Evolutionary conservation across 2,888 invertebrate species (phyloP).

Genomic region (Cyaniris semiargus): DNA sequence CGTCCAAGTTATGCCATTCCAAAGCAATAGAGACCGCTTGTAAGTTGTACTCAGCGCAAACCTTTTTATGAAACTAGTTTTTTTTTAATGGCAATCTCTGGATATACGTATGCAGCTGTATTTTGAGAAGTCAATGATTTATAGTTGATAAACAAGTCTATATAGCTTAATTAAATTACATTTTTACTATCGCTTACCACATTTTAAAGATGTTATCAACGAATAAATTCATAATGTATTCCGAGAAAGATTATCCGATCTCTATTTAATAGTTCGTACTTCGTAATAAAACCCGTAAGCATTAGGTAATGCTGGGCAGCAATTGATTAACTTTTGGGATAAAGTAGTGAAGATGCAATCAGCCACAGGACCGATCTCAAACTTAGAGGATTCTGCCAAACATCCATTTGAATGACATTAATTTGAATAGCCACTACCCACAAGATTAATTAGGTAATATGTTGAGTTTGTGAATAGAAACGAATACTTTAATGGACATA

Average conservation of each 20-base stretch:
- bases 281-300: background rate
- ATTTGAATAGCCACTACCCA: background rate
- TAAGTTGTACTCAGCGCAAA: background rate
- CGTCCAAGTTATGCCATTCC: conserved; percentile 37
- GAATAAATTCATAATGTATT: background rate
- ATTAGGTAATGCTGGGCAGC: background rate
- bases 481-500: too few relatives aligned
- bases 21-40: conserved; percentile 35
- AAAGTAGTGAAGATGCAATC: background rate
- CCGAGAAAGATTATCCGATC: background rate
- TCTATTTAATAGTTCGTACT: conserved; percentile 1
- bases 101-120: background rate
- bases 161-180: background rate
- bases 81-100: too few relatives aligned
- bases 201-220: background rate
- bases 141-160: background rate
- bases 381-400: background rate
- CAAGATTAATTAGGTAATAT: background rate
- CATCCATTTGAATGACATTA: background rate
- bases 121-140: background rate
- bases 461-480: background rate
- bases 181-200: background rate
- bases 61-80: conserved; percentile 23
- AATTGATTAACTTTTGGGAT: background rate
- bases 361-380: background rate